Conservation (phyloP, 2,888 invertebrate species). For the Cephus pulcher region DNA sequence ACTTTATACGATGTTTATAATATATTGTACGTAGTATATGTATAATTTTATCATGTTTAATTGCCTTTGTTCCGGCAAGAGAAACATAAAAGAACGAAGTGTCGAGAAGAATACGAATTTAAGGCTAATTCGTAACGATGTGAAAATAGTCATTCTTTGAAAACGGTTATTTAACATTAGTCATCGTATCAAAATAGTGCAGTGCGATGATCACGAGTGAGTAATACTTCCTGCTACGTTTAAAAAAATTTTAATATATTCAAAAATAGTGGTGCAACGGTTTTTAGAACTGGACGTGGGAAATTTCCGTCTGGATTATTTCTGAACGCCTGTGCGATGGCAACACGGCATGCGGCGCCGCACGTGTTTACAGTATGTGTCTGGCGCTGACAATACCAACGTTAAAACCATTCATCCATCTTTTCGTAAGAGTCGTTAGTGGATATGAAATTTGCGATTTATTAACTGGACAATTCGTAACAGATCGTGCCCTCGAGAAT, state of each 20-base stretch:
- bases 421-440: neutral
- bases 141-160: neutral
- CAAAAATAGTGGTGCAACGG: neutral
- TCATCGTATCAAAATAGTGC: neutral
- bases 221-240: neutral
- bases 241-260: neutral
- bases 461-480: neutral
- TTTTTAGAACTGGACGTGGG: neutral
- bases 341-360: neutral
- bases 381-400: neutral
- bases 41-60: neutral
- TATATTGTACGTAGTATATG: neutral
- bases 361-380: neutral
- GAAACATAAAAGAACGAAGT: neutral
- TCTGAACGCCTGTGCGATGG: neutral
- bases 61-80: neutral
- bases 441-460: neutral
- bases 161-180: neutral
- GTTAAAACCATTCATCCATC: neutral
- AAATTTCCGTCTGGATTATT: neutral
- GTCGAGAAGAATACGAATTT: neutral
- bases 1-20: neutral
- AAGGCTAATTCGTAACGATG: too few species aligned
- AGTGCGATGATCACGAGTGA: neutral
- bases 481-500: neutral